Conservation (phyloP, 2,797 vertebrate species). For the Lacerta bilineata region DNA sequence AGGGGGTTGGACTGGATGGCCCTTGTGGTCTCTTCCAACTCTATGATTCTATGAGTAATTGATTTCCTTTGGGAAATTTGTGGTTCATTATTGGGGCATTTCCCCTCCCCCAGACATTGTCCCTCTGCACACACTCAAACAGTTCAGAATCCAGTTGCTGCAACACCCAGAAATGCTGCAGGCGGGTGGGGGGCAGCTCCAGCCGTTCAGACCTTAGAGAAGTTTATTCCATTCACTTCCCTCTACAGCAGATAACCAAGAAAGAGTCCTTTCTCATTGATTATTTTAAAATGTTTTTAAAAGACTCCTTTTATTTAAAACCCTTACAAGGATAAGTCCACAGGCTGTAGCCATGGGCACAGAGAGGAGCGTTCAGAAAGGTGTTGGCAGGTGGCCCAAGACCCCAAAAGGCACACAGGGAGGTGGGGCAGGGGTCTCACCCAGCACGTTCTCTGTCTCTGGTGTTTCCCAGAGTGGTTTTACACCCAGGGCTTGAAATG, state of each 20-base stretch:
- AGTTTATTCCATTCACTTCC: neutral
- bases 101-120: too few relatives aligned
- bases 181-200: neutral
- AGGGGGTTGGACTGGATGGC: too few relatives aligned
- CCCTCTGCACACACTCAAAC: too few relatives aligned
- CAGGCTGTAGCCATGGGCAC: neutral
- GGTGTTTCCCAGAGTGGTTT: too few relatives aligned
- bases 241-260: neutral
- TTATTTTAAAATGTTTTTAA: neutral
- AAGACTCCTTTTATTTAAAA: slow-evolving; percentile 1
- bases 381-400: too few relatives aligned
- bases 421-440: neutral
- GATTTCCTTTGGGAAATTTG: too few relatives aligned
- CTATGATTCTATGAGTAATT: too few relatives aligned
- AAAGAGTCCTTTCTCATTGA: neutral
- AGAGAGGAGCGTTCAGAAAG: neutral
- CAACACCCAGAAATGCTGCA: too few relatives aligned
- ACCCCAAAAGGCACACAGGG: neutral
- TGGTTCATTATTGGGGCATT: too few relatives aligned
- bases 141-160: too few relatives aligned
- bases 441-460: neutral
- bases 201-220: too few relatives aligned
- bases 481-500: neutral
- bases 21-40: too few relatives aligned
- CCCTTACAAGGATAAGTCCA: neutral